Evolutionary conservation across 1,140 invertebrate genomes (phyloP), one percentile per base, ranked within the genome.

Genomic region (Plodia interpunctella): DNA sequence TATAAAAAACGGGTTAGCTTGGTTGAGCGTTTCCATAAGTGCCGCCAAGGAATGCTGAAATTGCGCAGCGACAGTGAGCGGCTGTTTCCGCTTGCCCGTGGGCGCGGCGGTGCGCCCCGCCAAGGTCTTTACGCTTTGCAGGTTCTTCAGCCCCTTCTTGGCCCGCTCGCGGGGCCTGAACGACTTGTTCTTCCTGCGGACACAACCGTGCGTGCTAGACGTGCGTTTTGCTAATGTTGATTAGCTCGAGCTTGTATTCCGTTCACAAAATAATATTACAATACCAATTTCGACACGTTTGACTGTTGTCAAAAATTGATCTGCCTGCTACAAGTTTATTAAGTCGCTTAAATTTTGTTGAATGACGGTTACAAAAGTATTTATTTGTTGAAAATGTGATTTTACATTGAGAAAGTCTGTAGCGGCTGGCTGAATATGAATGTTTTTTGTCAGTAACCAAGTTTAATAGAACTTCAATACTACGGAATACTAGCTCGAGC

Each of bases 1-100:
- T 64, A 99, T 98, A 82, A 99, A 99, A 90, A 98, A 99, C 1
- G 98, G 98, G 90, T 98, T 98, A 0, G 97, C 97, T 80, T 98
- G 95, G 81, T 97, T 97, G 9, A 99, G 84, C 0, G 97, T 98
- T 70, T 97, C 95, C 97, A 99, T 98, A 11, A 99, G 90, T 32
- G 95, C 94, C 59, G 96, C 95, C 20, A 99, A 90, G 17, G 96
- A 97, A 76, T 97, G 95, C 78, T 98, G 96, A 86, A 99, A 99
- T 89, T 99, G 97, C 2, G 96, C 96, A 0, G 96, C 95, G 0
- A 99, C 97, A 0, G 97, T 98, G 68, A 96, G 93, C 9, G 96
- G 96, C 74, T 97, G 95, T 90, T 97, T 96, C 25, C 95, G 88
- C 78, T 95, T 95, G n/a, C 93, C 93, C 0, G 92, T 90, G 8